Evolutionary conservation across 2,113 vertebrate genomes (phyloP), one percentile per base, ranked within the genome.

Genomic region (Microtus pennsylvanicus): DNA sequence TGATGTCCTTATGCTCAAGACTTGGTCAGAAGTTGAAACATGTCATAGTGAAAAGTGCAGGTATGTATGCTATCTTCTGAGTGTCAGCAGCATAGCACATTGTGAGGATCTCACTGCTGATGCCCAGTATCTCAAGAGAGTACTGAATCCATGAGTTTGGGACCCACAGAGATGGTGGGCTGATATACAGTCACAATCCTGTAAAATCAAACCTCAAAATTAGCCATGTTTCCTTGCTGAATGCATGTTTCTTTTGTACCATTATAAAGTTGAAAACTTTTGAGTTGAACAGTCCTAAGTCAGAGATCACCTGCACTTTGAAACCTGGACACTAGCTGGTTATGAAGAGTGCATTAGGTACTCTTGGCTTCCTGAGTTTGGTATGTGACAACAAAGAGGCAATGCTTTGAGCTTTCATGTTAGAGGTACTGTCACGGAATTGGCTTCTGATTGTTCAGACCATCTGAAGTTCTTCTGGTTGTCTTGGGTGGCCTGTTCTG

Each of bases 301-400:
- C 35, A 30, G 72, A n/a, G 70, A 67, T 63, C 35, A 30, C 52
- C 55, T 69, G 6, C 33, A 33, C 17, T 89, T 94, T 80, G 76
- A 86, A 90, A 92, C n/a, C 90, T 92, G 72, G 19, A 12, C 97
- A 28, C 28, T 70, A 67, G 38, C 28, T 67, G 7, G 42, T 82
- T 63, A 13, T 76, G 50, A 82, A 70, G 85, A 69, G 47, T 47
- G 2, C 47, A 3, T 76, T 74, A n/a, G 3, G 28, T 47, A 24
- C 22, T 78, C 47, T 86, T 87, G 83, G 63, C 16, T 78, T 28
- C 14, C 75, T 94, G 55, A 72, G 92, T 74, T 92, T 24, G 85
- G 0, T 24, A 14, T 70, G 6, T 77, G 28, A 94, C 75, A 69
- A 90, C 52, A 47, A 55, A 90, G 35, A 67, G 7, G 28, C 78